phyloP scores from a whole-genome alignment of 2,113 vertebrate genomes.

The Acrocephalus arundinaceus region DNA sequence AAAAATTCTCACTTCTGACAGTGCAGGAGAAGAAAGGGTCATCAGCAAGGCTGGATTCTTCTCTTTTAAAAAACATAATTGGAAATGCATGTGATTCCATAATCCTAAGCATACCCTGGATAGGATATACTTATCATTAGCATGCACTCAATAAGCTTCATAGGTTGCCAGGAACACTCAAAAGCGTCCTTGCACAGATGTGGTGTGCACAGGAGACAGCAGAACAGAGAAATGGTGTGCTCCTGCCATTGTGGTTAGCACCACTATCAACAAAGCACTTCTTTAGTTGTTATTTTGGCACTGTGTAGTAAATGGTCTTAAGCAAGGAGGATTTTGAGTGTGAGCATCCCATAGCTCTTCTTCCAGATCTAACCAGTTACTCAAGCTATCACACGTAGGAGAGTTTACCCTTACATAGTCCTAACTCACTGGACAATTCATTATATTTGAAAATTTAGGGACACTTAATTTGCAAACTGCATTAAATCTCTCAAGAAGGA shows the following conservation, averaged over 20 bases:
- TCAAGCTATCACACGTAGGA: neutral
- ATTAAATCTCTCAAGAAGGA: neutral
- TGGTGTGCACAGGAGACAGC: neutral
- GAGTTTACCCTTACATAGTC: neutral
- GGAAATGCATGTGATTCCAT: neutral
- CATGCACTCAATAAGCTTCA: neutral
- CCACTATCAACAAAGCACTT: rapidly evolving
- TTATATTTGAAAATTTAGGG: neutral
- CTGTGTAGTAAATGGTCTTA: neutral
- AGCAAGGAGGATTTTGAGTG: neutral
- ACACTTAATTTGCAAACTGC: neutral
- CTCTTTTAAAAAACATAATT: neutral
- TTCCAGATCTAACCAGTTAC: neutral
- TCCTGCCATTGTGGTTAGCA: rapidly evolving
- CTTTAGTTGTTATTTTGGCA: neutral
- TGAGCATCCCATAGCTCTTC: neutral
- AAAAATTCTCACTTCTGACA: neutral
- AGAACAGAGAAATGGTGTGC: neutral
- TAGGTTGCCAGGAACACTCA: neutral
- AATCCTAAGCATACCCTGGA: neutral
- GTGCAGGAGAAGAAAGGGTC: neutral
- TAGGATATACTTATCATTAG: neutral
- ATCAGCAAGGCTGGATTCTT: neutral
- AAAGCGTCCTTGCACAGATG: neutral
- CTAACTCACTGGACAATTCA: neutral